A percentile compares a stretch with the other conserved stretches of the same genome.
These are phyloP conservation scores for Dreissena rostriformis DNA, from an alignment of 1,140 invertebrate genomes.

Conservation along the genomic window DNA sequence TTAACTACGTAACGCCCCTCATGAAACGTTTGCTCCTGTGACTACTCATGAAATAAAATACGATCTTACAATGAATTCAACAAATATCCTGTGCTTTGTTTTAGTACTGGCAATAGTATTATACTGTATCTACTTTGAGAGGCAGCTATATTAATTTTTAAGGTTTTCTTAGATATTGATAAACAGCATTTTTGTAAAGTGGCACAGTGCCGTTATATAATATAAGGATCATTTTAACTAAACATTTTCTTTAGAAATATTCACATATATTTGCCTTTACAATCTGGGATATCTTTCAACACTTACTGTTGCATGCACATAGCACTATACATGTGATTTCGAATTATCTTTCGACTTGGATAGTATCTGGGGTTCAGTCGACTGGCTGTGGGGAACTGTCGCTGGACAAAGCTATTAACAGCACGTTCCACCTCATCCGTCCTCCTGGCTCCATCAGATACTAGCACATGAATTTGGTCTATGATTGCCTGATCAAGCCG, in stretches of 20 bases:
- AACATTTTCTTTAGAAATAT: background rate
- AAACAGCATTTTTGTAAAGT: background rate
- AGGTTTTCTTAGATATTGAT: background rate
- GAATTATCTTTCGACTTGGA: background rate
- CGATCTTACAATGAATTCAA: too few species aligned
- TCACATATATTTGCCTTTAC: background rate
- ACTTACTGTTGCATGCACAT: constrained; percentile 3
- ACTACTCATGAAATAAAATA: too few species aligned
- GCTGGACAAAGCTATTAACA: background rate
- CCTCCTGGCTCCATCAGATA: background rate
- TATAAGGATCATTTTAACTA: background rate
- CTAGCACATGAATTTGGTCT: background rate
- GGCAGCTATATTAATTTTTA: too few species aligned
- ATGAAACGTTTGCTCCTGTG: too few species aligned
- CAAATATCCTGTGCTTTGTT: too few species aligned
- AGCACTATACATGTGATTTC: constrained; percentile 1
- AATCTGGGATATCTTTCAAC: background rate
- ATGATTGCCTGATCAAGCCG: background rate
- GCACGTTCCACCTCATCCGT: background rate
- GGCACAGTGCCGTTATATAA: background rate
- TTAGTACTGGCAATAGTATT: too few species aligned
- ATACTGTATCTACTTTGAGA: too few species aligned
- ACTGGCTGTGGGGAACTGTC: background rate
- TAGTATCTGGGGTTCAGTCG: constrained; percentile 1
- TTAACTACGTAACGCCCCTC: too few species aligned